Conservation (phyloP, 1,140 invertebrate species). For the Wiebesia pumilae region DNA sequence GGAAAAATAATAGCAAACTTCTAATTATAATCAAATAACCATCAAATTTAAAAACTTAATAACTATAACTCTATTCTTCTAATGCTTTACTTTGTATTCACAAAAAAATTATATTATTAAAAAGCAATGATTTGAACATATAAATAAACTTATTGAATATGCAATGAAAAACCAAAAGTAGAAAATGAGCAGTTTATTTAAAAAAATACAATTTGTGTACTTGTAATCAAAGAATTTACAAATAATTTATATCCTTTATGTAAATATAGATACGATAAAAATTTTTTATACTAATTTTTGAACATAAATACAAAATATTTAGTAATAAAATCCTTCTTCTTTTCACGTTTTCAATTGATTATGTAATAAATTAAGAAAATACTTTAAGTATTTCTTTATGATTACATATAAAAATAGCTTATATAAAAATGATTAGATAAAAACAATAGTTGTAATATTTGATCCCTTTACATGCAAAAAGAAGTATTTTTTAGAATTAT, state of each 20-base stretch:
- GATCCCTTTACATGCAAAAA: too few relatives aligned
- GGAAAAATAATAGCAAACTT: constrained; percentile 37
- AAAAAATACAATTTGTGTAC: background rate
- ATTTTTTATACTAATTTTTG: background rate
- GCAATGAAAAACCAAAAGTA: too few relatives aligned
- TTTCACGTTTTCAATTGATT: too few relatives aligned
- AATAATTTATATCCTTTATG: background rate
- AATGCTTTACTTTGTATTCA: background rate
- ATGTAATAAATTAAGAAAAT: too few relatives aligned
- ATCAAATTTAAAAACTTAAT: constrained; percentile 6
- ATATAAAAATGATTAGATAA: too few relatives aligned
- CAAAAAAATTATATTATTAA: too few relatives aligned
- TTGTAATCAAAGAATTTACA: background rate
- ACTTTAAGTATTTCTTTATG: too few relatives aligned
- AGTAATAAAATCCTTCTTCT: background rate
- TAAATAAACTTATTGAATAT: background rate
- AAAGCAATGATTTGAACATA: background rate
- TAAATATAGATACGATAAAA: background rate
- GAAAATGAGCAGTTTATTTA: background rate
- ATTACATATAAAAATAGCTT: too few relatives aligned
- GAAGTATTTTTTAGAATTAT: too few relatives aligned
- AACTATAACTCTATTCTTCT: background rate
- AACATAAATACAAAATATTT: background rate
- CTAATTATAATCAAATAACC: constrained; percentile 56
- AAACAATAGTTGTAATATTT: too few relatives aligned